Base-by-base conservation (phyloP, 2,113 vertebrate species). In the Scalopus aquaticus region DNA sequence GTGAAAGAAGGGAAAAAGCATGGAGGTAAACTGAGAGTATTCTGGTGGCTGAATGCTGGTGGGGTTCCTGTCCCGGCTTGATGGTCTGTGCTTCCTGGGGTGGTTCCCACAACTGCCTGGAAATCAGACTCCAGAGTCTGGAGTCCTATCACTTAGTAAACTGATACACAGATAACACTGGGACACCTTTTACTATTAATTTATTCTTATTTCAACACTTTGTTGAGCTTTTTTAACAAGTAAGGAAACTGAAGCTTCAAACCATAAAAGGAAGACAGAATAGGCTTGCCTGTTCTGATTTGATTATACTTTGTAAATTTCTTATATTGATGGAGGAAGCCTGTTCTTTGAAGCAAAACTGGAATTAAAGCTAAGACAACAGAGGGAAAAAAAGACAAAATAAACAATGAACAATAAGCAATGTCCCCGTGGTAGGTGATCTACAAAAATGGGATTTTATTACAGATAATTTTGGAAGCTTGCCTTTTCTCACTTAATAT, bases 41-140 rank as follows among this genome's bases (percentile, higher is more conserved):
- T 13, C 8, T 5, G 3, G 37, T 2, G 35, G 39, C 51, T 1
- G 19, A 9, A 3, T 3, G 13, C 42, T 39, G 19, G 32, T 13
- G 9, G 30, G 10, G 74, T 12, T 10, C 42, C 9, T 11, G 20
- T 24, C 28, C 16, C 0, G 72, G 16, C 30, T 22, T 32, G 17
- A 22, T 26, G 6, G 15, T 6, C 16, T 3, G 15, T 15, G n/a
- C n/a, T 32, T 24, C 35, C 42, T 12, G 56, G 49, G 0, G 0
- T n/a, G 15, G 51, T 5, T 49, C 22, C 8, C 8, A 28, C 4
- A 2, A 28, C 42, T 24, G 26, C 62, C 3, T 11, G 28, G n/a
- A 51, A 79, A 56, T 49, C 2, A 15, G 74, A 39, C 51, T 19
- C 6, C 24, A 30, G 20, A 46, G 37, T 32, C 54, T 49, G 6